phyloP scores from a whole-genome alignment of 2,797 vertebrate genomes.

The Gallinago stenura region DNA sequence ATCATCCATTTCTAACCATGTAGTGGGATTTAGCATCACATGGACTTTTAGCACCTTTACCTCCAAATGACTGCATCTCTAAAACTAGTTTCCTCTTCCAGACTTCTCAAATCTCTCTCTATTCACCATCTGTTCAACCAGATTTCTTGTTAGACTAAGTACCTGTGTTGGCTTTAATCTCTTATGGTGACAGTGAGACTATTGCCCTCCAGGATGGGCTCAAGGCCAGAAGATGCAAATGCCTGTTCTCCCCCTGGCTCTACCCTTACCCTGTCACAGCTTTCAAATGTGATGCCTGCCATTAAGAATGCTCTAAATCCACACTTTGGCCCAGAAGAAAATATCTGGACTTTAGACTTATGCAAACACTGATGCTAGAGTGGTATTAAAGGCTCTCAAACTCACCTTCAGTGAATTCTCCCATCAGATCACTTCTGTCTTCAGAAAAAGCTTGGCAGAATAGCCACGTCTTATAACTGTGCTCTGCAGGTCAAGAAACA shows the following conservation, averaged over 20 bases:
- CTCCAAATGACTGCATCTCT: neutral
- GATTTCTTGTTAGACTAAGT: slow-evolving; percentile 38
- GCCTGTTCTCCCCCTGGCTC: neutral
- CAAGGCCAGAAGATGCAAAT: slow-evolving; percentile 23
- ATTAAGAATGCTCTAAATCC: neutral
- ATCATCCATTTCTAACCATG: neutral
- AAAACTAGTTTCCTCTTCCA: slow-evolving; percentile 15
- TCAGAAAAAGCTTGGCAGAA: neutral
- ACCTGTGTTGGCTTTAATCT: slow-evolving; percentile 31
- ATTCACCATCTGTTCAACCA: slow-evolving; percentile 39
- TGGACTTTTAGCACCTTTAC: slow-evolving; percentile 10
- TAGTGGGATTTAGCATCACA: neutral
- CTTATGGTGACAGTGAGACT: neutral
- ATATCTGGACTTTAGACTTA: neutral
- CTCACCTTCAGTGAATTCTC: neutral
- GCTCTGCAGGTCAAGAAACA: neutral
- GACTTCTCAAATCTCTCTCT: neutral
- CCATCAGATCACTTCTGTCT: neutral
- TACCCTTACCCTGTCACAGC: neutral
- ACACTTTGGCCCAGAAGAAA: neutral
- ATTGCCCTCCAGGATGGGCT: slow-evolving; percentile 27
- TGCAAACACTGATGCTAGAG: neutral
- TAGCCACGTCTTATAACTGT: neutral
- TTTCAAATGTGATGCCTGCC: neutral
- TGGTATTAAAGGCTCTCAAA: neutral